Conservation (phyloP, 2,888 invertebrate genomes). For the Meteorus cinctellus region DNA sequence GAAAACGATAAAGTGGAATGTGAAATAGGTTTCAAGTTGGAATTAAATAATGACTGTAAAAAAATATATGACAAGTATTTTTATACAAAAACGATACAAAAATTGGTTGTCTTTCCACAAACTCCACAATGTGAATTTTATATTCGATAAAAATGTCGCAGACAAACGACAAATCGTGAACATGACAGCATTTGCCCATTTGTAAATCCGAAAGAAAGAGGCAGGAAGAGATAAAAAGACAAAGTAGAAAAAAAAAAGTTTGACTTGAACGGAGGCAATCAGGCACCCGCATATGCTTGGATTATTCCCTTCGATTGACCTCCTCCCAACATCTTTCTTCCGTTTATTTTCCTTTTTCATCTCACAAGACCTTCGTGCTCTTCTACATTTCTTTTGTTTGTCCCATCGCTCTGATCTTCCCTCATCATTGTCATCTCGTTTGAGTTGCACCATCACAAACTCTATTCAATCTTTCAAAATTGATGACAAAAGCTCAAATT, state of each 20-base stretch:
- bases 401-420: conserved; percentile 40
- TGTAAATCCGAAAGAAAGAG: conserved; percentile 2
- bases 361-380: conserved; percentile 33
- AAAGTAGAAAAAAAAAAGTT: conserved; percentile 18
- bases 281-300: conserved; percentile 54
- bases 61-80: too few species aligned
- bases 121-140: background rate
- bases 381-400: conserved; percentile 35
- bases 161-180: background rate
- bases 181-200: background rate
- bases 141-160: background rate
- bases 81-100: too few species aligned
- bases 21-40: too few species aligned
- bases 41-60: too few species aligned
- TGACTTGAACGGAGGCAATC: conserved; percentile 30
- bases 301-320: conserved; percentile 52
- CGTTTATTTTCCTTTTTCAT: conserved; percentile 23
- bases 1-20: too few species aligned
- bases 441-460: background rate
- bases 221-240: conserved; percentile 8
- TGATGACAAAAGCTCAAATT: background rate
- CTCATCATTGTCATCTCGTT: conserved; percentile 42
- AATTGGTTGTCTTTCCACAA: background rate
- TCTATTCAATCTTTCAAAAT: background rate
- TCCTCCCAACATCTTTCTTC: conserved; percentile 32